Evolutionary conservation across 2,797 vertebrate species (phyloP), one percentile per base, ranked within the genome.

Genomic region (Anas georgica): DNA sequence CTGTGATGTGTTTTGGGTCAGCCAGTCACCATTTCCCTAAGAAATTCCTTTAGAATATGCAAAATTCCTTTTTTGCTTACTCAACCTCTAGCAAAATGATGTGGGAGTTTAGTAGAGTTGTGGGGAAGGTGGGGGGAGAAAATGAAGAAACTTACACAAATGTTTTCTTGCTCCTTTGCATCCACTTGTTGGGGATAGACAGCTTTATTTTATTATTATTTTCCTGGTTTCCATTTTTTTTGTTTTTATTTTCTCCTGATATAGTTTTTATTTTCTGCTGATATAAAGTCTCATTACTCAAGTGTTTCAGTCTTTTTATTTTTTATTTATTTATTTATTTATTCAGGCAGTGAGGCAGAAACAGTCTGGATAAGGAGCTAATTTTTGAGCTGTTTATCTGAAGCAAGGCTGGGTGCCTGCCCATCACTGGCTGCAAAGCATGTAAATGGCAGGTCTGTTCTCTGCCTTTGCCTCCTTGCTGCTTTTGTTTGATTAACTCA

Each of bases 401-500:
- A 82, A 67, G 59, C 25, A 79, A 91, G 54, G 43, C n/a, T 92
- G 33, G 29, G 60, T 85, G 45, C 50, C 72, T 72, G 48, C 41
- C 63, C 60, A 68, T 83, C 75, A 41, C 48, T 58, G 45, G 2
- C 50, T 75, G 56, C 52, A 83, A 91, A 87, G 12, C 4, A 0
- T 35, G 20, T 55, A 94, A 77, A 33, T 78, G 50, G 41, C 37
- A 81, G 37, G 17, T 83, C 33, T 90, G 41, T 62, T 87, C 83
- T 90, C 37, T 92, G 31, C 13, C 46, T 91, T 94, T 86, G 25
- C 17, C n/a, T 95, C 55, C 75, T 91, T 94, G 52, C 72, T 91
- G 88, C 54, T 91, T 68, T 41, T 83, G 68, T 87, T 91, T 95
- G 84, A 89, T 93, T 91, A 94, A 94, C 60, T 92, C 72, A 87